Evolutionary conservation across 2,113 vertebrate genomes (phyloP), one percentile per base, ranked within the genome.

Genomic region (Pterocles burchelli): DNA sequence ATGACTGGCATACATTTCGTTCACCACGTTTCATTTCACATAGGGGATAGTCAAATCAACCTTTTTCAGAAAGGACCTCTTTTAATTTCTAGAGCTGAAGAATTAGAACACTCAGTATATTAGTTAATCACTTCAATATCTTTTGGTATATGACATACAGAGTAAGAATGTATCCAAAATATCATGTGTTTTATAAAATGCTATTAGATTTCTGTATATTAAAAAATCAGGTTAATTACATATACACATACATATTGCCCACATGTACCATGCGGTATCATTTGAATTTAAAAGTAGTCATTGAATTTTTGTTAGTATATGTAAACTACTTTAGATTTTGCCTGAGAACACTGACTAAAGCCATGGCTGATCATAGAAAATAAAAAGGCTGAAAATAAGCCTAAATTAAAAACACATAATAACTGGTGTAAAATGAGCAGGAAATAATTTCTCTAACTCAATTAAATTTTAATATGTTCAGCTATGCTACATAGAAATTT

Each of bases 1-100:
- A 25, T 1, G 1, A 31, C 13, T 52, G 36, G 17, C 7, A 2
- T 20, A 18, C 3, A 2, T 28, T 33, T 78, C 15, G 12, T 24
- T 67, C 57, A 43, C 15, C 16, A 63, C 36, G 21, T 18, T 83
- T 41, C 18, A 11, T 29, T 65, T 75, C 29, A 41, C 22, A n/a
- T n/a, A 59, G 34, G 1, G 25, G 7, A 14, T 28, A 24, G 31
- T 65, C 49, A 70, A 29, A 6, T n/a, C 25, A 25, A n/a, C 9
- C 49, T 7, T 9, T 41, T 86, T 67, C 48, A 51, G 33, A 57
- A 41, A 33, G 15, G 43, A 52, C 10, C 5, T 34, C 4, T 31
- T 38, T 34, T 45, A 58, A 62, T 79, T 84, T 63, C 43, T 74
- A 18, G 22, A 79, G 21, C 11, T 84, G 36, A 58, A 51, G 31